phyloP scores from a whole-genome alignment of 2,797 vertebrate species.

The Numenius phaeopus region DNA sequence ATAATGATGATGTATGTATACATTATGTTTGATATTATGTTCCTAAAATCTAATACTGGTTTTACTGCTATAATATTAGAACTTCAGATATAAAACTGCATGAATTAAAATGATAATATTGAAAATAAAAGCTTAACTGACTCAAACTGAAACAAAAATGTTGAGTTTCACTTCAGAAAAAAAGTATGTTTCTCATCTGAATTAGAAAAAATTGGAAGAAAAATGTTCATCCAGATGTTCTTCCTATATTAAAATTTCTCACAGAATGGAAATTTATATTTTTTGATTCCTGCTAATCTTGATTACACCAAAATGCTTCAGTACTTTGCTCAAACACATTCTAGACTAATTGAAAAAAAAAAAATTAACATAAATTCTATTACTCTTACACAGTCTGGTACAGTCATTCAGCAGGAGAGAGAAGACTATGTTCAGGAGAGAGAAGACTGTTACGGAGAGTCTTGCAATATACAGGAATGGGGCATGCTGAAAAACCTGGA shows the following conservation, averaged over 20 bases:
- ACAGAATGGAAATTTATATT: background rate
- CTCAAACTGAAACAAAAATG: background rate
- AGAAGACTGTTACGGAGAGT: background rate
- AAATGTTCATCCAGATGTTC: background rate
- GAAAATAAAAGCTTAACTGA: background rate
- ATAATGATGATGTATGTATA: slow-evolving; percentile 26
- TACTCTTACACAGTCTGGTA: background rate
- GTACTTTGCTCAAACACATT: background rate
- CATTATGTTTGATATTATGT: slow-evolving; percentile 24
- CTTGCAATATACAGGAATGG: background rate
- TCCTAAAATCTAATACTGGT: slow-evolving; percentile 11
- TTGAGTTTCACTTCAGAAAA: background rate
- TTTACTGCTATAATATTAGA: background rate
- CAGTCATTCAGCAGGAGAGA: background rate
- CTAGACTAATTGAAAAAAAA: background rate
- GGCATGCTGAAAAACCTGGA: background rate
- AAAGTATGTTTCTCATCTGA: background rate
- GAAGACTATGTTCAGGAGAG: background rate
- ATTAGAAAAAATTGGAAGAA: background rate
- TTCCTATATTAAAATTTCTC: background rate
- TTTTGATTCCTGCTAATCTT: background rate
- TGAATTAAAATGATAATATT: background rate
- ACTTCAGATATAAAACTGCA: background rate
- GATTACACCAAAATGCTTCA: background rate
- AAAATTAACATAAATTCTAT: background rate